phyloP scores from a whole-genome alignment of 2,113 vertebrate genomes.

The Sakesphorus luctuosus region DNA sequence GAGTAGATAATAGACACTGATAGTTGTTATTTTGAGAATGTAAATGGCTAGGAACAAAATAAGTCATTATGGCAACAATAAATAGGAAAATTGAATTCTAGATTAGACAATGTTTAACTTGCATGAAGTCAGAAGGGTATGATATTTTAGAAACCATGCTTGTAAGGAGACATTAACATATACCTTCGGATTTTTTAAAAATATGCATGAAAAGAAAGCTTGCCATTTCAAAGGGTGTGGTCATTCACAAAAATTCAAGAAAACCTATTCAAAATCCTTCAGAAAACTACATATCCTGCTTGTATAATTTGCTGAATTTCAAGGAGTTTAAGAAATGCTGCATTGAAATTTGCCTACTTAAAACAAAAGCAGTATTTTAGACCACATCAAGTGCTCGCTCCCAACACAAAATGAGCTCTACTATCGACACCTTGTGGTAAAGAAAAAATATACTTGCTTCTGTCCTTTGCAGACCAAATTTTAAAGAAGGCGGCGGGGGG shows the following conservation, averaged over 20 bases:
- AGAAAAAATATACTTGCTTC: background rate
- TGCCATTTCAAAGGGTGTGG: background rate
- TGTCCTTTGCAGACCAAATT: background rate
- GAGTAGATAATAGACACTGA: background rate
- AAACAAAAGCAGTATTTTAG: background rate
- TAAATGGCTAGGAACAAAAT: background rate
- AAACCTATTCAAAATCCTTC: background rate
- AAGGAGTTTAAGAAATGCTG: background rate
- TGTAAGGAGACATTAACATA: background rate
- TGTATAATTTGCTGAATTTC: background rate
- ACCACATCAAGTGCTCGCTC: background rate
- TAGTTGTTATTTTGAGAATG: background rate
- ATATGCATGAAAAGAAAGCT: background rate
- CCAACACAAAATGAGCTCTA: background rate
- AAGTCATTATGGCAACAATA: background rate
- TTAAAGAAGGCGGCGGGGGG: background rate
- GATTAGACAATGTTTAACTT: background rate
- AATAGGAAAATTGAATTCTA: background rate
- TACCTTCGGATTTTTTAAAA: background rate
- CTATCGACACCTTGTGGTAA: constrained; percentile 10
- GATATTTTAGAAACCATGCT: background rate
- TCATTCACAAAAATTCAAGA: background rate
- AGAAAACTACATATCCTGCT: background rate
- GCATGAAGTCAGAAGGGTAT: background rate
- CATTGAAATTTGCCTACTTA: background rate